phyloP scores from a whole-genome alignment of 2,888 invertebrate genomes.

The Cheilosia impressa region DNA sequence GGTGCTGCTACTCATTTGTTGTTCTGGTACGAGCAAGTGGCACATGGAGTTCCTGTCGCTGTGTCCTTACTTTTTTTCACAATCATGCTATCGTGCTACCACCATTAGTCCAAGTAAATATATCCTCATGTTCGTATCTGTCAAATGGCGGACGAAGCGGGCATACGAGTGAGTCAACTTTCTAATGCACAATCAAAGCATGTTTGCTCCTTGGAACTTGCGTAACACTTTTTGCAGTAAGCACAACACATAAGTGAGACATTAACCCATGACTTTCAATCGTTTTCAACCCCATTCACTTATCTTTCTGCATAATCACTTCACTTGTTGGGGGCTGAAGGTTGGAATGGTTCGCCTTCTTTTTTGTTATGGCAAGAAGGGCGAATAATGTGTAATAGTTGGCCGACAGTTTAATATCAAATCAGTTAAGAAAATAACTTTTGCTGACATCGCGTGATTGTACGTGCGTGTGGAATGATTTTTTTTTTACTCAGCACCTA shows the following conservation, averaged over 20 bases:
- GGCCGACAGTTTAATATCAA: not conserved
- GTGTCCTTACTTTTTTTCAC: not conserved
- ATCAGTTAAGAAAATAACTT: not conserved
- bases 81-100: not conserved
- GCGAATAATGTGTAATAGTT: conserved; percentile 2
- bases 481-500: not conserved
- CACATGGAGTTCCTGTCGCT: not conserved
- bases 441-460: conserved; percentile 19
- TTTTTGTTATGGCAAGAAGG: not conserved
- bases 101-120: conserved; percentile 25
- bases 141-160: conserved; percentile 26
- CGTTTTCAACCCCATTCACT: conserved; percentile 48
- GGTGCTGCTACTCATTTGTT: too few species aligned
- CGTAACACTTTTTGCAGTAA: not conserved
- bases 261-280: conserved; percentile 59
- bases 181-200: conserved; percentile 21
- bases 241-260: conserved; percentile 41
- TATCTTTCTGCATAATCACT: conserved; percentile 55
- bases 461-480: not conserved
- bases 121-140: conserved; percentile 31
- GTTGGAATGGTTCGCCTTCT: not conserved
- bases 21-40: too few species aligned
- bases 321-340: not conserved
- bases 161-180: conserved; percentile 3
- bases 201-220: not conserved